Evolutionary conservation across 2,888 invertebrate species (phyloP).

Genomic region (Aricia artaxerxes): DNA sequence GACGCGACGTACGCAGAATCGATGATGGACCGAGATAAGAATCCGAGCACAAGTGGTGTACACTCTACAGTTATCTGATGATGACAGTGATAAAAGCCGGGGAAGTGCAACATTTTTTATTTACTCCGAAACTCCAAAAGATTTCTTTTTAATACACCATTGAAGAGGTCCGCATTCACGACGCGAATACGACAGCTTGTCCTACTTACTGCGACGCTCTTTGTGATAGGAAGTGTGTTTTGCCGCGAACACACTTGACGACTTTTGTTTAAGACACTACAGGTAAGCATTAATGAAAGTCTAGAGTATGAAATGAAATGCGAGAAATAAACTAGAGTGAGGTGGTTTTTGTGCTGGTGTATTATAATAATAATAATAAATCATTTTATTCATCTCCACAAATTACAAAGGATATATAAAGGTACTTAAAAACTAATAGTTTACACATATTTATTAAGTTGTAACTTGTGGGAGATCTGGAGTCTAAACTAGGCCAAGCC

Average conservation of each 20-base stretch:
- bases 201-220: constrained; percentile 21
- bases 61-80: constrained; percentile 5
- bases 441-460: too few species aligned
- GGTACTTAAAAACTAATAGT: too few species aligned
- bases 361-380: too few species aligned
- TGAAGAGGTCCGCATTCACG: constrained; percentile 30
- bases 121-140: constrained; percentile 28
- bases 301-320: constrained; percentile 30
- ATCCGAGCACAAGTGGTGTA: constrained; percentile 17
- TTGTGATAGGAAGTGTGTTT: constrained; percentile 31
- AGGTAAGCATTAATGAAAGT: constrained; percentile 31
- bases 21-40: constrained; percentile 23
- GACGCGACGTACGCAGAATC: constrained; percentile 29
- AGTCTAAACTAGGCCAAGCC: too few species aligned
- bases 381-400: too few species aligned
- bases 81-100: constrained; percentile 11
- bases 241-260: constrained; percentile 30
- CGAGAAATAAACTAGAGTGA: constrained; percentile 10
- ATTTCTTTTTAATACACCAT: constrained; percentile 31
- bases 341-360: background rate
- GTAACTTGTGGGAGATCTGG: too few species aligned
- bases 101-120: constrained; percentile 14
- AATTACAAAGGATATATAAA: too few species aligned
- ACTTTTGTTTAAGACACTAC: constrained; percentile 29
- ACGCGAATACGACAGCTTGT: constrained; percentile 28